Evolutionary conservation across 1,140 invertebrate genomes (phyloP), one percentile per base, ranked within the genome.

Genomic region (Helicoverpa armigera): DNA sequence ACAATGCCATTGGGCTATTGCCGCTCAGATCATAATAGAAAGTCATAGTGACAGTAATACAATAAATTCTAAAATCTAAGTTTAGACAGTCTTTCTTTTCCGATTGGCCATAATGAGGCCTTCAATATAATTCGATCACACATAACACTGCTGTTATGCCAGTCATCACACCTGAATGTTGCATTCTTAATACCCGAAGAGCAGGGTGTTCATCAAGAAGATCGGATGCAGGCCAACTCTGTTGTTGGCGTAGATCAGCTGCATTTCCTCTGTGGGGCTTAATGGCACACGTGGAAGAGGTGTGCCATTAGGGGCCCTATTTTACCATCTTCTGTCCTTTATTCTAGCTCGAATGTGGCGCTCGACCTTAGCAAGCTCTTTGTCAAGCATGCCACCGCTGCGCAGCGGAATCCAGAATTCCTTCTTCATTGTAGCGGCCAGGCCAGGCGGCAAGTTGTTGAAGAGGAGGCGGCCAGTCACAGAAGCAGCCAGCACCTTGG

Each of bases 401-500:
- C 7, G 74, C 58, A 76, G 58, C 1, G 48, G 10, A 23, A 76
- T 50, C 35, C 35, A 76, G 31, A 76, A 76, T 18, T 76, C 10
- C 1, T 10, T 5, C 14, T 48, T 5, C 13, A 76, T 2, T 5
- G 31, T 16, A 16, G 5, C 23, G 0, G n/a, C 18, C 16, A 76
- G 43, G 7, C 74, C 74, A 14, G 74, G 74, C 4, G 74, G 74
- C 43, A 76, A 14, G 43, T 63, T 43, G 1, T 23, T 11, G 18
- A 51, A 76, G 14, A 51, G 63, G 12, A n/a, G 4, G 11, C 14
- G 14, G 9, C 51, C 18, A 4, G 14, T 18, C 2, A 77, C 35
- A 72, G 86, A 70, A 0, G 86, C 61, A 0, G 90, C 87, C 3
- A 95, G 88, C 14, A 87, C 79, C 81, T 88, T 90, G 0, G 89